Evolutionary conservation across 2,797 vertebrate genomes (phyloP), one percentile per base, ranked within the genome.

Genomic region (Anguilla pacifica): DNA sequence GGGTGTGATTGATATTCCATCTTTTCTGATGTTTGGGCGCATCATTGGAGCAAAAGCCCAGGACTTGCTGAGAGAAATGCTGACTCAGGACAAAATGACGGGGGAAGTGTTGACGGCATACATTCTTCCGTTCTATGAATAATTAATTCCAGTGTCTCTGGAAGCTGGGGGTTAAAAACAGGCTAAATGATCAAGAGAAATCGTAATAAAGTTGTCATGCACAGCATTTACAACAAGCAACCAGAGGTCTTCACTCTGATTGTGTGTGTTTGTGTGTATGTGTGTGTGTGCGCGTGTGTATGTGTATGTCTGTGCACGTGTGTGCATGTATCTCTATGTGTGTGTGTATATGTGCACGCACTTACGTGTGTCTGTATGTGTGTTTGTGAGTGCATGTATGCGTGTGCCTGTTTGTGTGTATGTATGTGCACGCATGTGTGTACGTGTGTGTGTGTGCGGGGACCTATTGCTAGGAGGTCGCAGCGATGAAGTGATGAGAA

Each of bases 1-100:
- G 92, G 93, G 90, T 91, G 92, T 92, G 91, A 88, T 91, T 92
- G 92, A 95, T 92, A 93, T 92, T 90, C 87, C 91, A 90, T 93
- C 94, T 92, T 89, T 88, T 89, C 74, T 89, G 61, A 88, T 91
- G 92, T 90, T 89, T 94, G 93, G 93, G 93, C 90, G 92, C 89
- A 89, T 89, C 89, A 90, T 89, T 89, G 89, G 91, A 89, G 91
- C 89, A 91, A 90, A 90, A 92, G 90, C 91, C 92, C 89, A 67
- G 6, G 64, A 85, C 70, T 0, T 0, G 74, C 87, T 88, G 83
- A 89, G 91, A 92, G 91, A 91, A 86, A 89, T 89, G 91, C 87
- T 79, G 72, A 86, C 86, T 74, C 25, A 64, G 11, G 57, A 13
- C 55, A 79, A 59, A 81, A 59, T 57, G 70, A 57, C 15, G 19